phyloP scores from a whole-genome alignment of 2,113 vertebrate species.

The Ochotona princeps region DNA sequence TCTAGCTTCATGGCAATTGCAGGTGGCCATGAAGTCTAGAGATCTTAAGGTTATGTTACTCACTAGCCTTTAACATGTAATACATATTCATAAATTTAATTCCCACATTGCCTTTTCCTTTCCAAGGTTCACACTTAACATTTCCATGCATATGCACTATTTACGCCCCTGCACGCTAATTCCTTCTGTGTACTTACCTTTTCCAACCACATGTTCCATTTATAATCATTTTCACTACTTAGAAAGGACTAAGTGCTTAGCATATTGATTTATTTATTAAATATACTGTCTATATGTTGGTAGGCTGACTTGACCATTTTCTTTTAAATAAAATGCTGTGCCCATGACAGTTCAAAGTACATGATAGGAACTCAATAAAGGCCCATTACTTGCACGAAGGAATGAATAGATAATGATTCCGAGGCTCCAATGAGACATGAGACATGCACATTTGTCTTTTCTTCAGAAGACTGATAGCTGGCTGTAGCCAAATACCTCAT shows the following conservation, averaged over 20 bases:
- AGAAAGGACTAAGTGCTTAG: not conserved
- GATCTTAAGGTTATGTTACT: not conserved
- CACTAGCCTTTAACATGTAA: not conserved
- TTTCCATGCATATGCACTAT: no score
- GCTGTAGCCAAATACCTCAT: constrained; percentile 26
- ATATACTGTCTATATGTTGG: not conserved
- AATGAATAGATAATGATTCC: constrained; percentile 37
- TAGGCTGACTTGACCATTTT: not conserved
- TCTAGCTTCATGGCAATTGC: not conserved
- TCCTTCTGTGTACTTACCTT: not conserved
- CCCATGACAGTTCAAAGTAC: not conserved
- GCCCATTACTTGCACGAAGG: not conserved
- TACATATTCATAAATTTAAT: no score
- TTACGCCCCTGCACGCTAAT: no score
- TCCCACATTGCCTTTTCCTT: no score
- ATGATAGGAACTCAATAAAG: constrained; percentile 45
- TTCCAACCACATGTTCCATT: not conserved
- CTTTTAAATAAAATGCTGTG: not conserved
- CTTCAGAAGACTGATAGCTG: constrained; percentile 26
- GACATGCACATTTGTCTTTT: constrained; percentile 50
- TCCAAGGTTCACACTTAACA: no score
- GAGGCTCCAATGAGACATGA: not conserved
- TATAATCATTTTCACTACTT: constrained; percentile 21
- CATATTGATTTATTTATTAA: not conserved
- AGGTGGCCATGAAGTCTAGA: not conserved